Conservation (phyloP, 2,797 vertebrate genomes). For the Sebastes kiyomatsui region DNA sequence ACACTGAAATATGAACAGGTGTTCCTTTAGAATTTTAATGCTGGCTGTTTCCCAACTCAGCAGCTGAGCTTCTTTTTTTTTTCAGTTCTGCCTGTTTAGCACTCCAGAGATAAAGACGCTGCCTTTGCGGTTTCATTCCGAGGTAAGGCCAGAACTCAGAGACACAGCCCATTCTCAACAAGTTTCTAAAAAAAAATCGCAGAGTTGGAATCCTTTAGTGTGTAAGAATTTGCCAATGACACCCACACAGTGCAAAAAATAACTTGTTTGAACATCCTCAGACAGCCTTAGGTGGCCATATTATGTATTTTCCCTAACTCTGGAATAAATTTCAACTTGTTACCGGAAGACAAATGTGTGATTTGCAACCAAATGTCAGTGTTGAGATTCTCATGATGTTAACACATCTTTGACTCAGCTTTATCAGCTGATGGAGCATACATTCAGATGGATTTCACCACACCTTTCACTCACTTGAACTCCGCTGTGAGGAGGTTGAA, state of each 20-base stretch:
- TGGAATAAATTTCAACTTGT: conserved; percentile 3
- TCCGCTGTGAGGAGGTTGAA: conserved; percentile 97
- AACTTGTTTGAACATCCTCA: not conserved
- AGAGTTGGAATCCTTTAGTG: not conserved
- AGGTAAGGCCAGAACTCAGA: conserved; percentile 27
- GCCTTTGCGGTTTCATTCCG: conserved; percentile 34
- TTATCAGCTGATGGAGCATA: not conserved
- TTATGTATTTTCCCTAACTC: not conserved
- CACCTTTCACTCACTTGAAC: conserved; percentile 88
- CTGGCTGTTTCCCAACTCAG: conserved; percentile 29
- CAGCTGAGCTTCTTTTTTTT: conserved; percentile 24
- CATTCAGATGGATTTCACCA: not conserved
- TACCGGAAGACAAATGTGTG: not conserved
- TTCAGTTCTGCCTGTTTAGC: conserved; percentile 20
- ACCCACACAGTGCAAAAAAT: conserved; percentile 1
- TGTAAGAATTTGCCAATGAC: not conserved
- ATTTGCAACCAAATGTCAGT: not conserved
- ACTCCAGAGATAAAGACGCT: conserved; percentile 30
- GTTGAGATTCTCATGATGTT: not conserved
- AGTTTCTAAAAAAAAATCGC: not conserved
- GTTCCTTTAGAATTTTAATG: conserved; percentile 58
- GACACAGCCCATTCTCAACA: not conserved
- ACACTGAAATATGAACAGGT: conserved; percentile 55
- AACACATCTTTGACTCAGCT: not conserved
- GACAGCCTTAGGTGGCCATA: not conserved